Percentiles rank a stretch among this genome's conserved stretches.
Evolutionary conservation across 2,888 invertebrate species (phyloP).

Genomic region (Troides helena): DNA sequence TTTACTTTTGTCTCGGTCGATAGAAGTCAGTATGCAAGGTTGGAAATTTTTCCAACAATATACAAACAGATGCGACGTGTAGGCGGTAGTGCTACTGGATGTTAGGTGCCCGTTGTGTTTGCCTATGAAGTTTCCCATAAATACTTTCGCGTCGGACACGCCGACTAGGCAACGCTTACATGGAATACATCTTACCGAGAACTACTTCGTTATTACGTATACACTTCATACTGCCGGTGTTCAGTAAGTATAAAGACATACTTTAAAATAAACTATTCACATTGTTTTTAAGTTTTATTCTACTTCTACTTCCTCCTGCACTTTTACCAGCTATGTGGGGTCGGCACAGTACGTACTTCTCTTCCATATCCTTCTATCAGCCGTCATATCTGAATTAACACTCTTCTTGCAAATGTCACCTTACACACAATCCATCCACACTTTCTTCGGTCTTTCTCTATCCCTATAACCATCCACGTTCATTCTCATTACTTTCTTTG

Average conservation of each 20-base stretch:
- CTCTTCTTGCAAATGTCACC: too few species aligned
- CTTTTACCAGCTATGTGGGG: too few species aligned
- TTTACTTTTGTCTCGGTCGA: slow-evolving; percentile 21
- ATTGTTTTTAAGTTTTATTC: too few species aligned
- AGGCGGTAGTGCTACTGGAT: slow-evolving; percentile 26
- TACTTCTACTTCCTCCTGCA: too few species aligned
- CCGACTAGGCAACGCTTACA: slow-evolving; percentile 20
- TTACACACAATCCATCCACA: too few species aligned
- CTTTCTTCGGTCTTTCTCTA: too few species aligned
- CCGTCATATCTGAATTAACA: too few species aligned
- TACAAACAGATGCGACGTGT: slow-evolving; percentile 24
- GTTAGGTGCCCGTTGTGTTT: slow-evolving; percentile 14
- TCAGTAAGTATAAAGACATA: neutral
- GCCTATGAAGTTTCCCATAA: slow-evolving; percentile 23
- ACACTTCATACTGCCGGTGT: neutral
- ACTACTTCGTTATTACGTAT: neutral
- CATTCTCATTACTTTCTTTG: too few species aligned
- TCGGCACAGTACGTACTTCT: too few species aligned
- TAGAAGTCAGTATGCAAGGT: slow-evolving; percentile 8
- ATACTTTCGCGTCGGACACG: slow-evolving; percentile 22
- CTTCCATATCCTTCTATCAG: too few species aligned
- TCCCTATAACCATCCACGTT: too few species aligned
- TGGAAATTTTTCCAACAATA: slow-evolving; percentile 22
- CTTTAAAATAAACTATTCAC: too few species aligned
- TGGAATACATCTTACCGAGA: slow-evolving; percentile 26